A percentile compares a stretch with the other conserved stretches of the same genome.
Evolutionary conservation across 2,113 vertebrate species (phyloP).

Genomic region (Narcine bancroftii): DNA sequence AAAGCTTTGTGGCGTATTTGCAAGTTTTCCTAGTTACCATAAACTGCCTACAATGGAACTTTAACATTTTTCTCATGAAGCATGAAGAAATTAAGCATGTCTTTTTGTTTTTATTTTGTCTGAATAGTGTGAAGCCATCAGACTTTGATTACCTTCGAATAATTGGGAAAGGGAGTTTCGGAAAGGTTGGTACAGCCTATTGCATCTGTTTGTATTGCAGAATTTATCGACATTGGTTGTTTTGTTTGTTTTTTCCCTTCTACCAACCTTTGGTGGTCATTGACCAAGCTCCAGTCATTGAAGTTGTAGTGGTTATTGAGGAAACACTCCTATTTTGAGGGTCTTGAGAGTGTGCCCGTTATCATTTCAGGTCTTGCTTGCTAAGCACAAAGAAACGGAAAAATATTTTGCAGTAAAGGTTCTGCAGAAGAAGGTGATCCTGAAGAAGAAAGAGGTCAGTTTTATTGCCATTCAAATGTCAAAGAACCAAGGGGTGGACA

Average conservation of each 20-base stretch:
- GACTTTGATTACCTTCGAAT: conserved; percentile 70
- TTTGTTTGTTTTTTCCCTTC: background rate
- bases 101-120: conserved; percentile 27
- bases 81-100: background rate
- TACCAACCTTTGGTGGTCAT: background rate
- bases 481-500: background rate
- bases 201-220: background rate
- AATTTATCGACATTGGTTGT: background rate
- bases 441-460: conserved; percentile 70
- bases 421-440: conserved; percentile 68
- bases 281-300: background rate
- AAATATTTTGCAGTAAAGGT: conserved; percentile 69
- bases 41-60: too few relatives aligned
- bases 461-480: background rate
- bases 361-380: conserved; percentile 58
- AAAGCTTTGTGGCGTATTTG: background rate
- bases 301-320: background rate
- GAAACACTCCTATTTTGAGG: background rate
- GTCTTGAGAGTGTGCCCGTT: background rate
- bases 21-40: too few relatives aligned
- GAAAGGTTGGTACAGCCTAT: conserved; percentile 52
- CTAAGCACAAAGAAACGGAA: conserved; percentile 59
- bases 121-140: conserved; percentile 58
- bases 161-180: conserved; percentile 72
- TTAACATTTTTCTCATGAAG: too few relatives aligned